Evolutionary conservation across 2,888 invertebrate species (phyloP), one percentile per base, ranked within the genome.

Genomic region (Theodoxus fluviatilis): DNA sequence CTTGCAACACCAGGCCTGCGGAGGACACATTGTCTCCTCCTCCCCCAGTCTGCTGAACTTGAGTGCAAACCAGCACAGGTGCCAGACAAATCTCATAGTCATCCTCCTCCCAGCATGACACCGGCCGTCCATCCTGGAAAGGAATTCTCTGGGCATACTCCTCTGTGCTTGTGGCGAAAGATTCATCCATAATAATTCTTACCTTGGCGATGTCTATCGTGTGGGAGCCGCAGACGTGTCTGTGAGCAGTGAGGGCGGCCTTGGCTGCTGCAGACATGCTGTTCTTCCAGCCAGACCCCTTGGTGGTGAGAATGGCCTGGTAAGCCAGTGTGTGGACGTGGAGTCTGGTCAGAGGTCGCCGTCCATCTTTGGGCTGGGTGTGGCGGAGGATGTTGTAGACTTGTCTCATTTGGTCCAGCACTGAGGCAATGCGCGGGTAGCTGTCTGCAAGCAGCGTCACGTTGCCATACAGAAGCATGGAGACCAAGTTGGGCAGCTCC

Each of bases 241-340:
- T 91, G 85, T 94, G 92, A 0, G 94, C 94, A 0, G 93, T 93
- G 9, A 94, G 86, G 0, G 94, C 92, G 1, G 94, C 93, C 86
- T 94, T 94, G 0, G 94, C 94, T 1, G 93, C 92, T 0, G 94
- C 94, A 22, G 92, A 92, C 82, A 91, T 91, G 0, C 92, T 92
- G 80, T 94, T 91, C 76, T 91, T 93, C 94, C 94, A 94, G 7
- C 90, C 84, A 0, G 84, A 83, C 1, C 89, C 89, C 77, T 91
- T 91, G 0, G 91, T 91, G 0, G 92, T 92, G 78, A 94, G 85
- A 76, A 94, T 92, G 3, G 93, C 93, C 88, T 94, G 94, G 83
- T 93, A 94, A n/a, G 94, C 94, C 76, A 94, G 86, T 0, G 94
- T 94, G 82, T 94, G 94, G 0, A 94, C 93, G 84, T 94, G 94